These are phyloP conservation scores for Tinea trinotella DNA, from an alignment of 2,888 invertebrate species.

Conservation along the genomic window DNA sequence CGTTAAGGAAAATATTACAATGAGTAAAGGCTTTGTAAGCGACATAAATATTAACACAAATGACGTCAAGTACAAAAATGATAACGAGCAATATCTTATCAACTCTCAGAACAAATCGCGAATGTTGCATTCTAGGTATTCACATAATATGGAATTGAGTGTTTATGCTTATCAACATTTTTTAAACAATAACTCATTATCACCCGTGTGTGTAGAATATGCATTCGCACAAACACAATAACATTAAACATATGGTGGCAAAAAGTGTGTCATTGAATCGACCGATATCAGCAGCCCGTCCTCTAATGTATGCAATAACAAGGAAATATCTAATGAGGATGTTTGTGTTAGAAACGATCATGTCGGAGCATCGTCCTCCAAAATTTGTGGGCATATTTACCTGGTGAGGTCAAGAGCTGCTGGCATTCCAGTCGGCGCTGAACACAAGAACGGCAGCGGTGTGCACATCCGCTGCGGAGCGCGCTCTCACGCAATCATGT, in stretches of 20 bases:
- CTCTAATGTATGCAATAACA: slow-evolving; percentile 4
- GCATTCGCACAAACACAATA: not conserved
- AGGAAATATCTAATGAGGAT: slow-evolving; percentile 16
- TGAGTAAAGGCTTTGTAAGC: not conserved
- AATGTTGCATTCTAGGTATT: not conserved
- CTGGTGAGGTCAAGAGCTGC: slow-evolving; percentile 70
- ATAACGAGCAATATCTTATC: not conserved
- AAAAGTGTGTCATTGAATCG: slow-evolving; percentile 15
- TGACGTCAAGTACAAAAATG: slow-evolving; percentile 5
- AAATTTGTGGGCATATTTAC: slow-evolving; percentile 31
- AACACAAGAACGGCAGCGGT: slow-evolving; percentile 61
- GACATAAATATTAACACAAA: not conserved
- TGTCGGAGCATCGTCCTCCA: not conserved
- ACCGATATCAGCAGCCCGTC: not conserved
- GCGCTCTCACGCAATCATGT: slow-evolving; percentile 33
- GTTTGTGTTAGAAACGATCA: not conserved
- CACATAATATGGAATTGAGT: too few species aligned
- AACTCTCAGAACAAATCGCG: not conserved
- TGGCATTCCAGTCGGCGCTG: slow-evolving; percentile 67
- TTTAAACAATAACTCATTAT: too few species aligned
- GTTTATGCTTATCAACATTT: too few species aligned
- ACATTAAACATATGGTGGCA: not conserved
- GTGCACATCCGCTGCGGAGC: slow-evolving; percentile 64
- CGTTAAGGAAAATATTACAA: not conserved
- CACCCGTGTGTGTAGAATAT: too few species aligned